These are phyloP conservation scores for Neolamprologus toae DNA, from an alignment of 2,113 vertebrate species.

Conservation along the genomic window DNA sequence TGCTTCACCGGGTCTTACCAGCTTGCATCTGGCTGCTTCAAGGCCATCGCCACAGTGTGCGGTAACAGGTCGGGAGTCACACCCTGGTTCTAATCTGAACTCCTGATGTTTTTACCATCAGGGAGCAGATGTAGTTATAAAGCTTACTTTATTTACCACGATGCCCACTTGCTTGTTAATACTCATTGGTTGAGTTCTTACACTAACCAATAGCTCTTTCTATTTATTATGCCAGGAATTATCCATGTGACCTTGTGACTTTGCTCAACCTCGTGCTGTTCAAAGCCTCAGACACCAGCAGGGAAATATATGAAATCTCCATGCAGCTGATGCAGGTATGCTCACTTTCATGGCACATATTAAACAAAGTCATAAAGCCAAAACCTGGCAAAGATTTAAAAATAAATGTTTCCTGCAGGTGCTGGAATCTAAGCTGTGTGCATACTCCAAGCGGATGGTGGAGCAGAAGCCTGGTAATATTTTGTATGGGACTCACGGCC, in stretches of 20 bases:
- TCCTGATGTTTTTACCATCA: not conserved
- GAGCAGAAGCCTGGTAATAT: slow-evolving; percentile 92
- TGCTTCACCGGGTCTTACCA: slow-evolving; percentile 98
- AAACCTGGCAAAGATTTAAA: not conserved
- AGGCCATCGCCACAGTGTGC: slow-evolving; percentile 96
- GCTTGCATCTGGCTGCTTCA: slow-evolving; percentile 95
- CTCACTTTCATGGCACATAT: not conserved
- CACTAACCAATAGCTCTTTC: not conserved
- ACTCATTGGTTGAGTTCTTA: not conserved
- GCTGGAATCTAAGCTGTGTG: slow-evolving; percentile 90
- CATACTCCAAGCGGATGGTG: slow-evolving; percentile 90
- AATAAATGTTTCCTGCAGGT: slow-evolving; percentile 68
- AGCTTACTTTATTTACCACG: not conserved
- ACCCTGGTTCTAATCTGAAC: not conserved
- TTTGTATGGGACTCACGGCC: slow-evolving; percentile 89
- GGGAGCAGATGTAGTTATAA: not conserved
- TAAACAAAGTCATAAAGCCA: not conserved
- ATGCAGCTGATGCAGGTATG: slow-evolving; percentile 98
- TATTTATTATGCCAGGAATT: slow-evolving; percentile 77
- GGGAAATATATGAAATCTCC: slow-evolving; percentile 97
- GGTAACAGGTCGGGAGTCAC: slow-evolving; percentile 82
- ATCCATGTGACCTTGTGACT: slow-evolving; percentile 94
- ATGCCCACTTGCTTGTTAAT: not conserved
- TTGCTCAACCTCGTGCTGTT: slow-evolving; percentile 95
- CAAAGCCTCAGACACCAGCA: slow-evolving; percentile 95